Evolutionary conservation across 2,888 invertebrate genomes (phyloP).

Genomic region (Sphaerophoria rueppellii): DNA sequence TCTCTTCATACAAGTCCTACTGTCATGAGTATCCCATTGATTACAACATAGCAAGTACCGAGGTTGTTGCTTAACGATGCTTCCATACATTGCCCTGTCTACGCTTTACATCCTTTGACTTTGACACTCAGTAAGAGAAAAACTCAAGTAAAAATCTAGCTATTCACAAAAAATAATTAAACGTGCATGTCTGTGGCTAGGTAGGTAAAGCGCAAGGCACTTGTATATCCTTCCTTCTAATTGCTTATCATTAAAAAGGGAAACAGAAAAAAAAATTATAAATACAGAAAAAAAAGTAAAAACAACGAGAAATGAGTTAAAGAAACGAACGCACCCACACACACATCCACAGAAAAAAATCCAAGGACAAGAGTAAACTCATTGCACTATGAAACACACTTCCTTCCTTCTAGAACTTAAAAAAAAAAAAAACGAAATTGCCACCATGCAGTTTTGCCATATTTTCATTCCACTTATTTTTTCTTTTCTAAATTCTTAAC

Average conservation of each 20-base stretch:
- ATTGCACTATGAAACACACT: slow-evolving; percentile 51
- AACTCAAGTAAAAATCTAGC: slow-evolving; percentile 26
- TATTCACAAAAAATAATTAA: slow-evolving; percentile 60
- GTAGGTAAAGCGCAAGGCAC: background rate
- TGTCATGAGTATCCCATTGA: slow-evolving; percentile 23
- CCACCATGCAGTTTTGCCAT: slow-evolving; percentile 25
- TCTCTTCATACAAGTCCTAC: slow-evolving; percentile 4
- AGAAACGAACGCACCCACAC: too few relatives aligned
- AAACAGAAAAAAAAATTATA: background rate
- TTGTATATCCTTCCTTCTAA: slow-evolving; percentile 55
- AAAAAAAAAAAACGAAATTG: slow-evolving; percentile 13
- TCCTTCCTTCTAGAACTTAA: slow-evolving; percentile 51
- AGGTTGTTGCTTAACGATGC: slow-evolving; percentile 12
- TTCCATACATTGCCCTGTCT: background rate
- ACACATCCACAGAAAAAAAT: slow-evolving; percentile 4
- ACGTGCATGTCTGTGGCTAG: background rate
- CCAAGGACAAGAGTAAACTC: slow-evolving; percentile 64
- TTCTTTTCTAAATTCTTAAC: slow-evolving; percentile 11
- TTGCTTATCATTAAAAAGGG: slow-evolving; percentile 64
- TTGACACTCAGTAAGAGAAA: slow-evolving; percentile 21
- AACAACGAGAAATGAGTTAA: background rate
- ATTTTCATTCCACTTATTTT: background rate
- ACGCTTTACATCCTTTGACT: slow-evolving; percentile 37
- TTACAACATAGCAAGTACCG: background rate
- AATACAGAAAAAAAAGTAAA: slow-evolving; percentile 5